phyloP scores from a whole-genome alignment of 2,888 invertebrate species.

The Apantesis nais region DNA sequence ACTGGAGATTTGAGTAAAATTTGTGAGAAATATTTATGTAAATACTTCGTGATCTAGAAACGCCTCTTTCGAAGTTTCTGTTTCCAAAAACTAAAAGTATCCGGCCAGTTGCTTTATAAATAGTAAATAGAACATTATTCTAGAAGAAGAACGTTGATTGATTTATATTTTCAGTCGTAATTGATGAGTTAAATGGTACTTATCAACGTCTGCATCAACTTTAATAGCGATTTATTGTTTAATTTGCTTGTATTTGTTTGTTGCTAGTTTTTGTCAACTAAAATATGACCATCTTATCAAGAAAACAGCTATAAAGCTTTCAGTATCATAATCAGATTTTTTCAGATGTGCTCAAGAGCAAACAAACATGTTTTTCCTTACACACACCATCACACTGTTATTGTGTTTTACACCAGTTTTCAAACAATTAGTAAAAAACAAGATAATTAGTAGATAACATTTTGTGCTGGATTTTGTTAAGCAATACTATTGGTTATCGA shows the following conservation, averaged over 20 bases:
- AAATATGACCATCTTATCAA: background rate
- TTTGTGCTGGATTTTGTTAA: too few relatives aligned
- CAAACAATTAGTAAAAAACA: too few relatives aligned
- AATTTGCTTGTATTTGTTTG: background rate
- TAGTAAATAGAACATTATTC: background rate
- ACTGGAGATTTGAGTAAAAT: background rate
- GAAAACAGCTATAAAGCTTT: background rate
- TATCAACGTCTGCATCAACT: constrained; percentile 10
- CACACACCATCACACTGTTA: background rate
- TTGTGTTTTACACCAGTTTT: background rate
- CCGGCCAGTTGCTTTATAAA: background rate
- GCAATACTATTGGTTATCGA: too few relatives aligned
- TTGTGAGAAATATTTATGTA: background rate
- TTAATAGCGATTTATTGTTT: constrained; percentile 16
- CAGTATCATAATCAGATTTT: background rate
- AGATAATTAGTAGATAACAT: background rate
- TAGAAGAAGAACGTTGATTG: constrained; percentile 1
- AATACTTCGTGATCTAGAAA: background rate
- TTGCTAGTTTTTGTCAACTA: background rate
- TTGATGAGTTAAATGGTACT: constrained; percentile 14
- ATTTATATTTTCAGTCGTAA: constrained; percentile 18
- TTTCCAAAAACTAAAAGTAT: background rate
- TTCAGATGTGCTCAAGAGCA: background rate
- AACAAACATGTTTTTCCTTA: background rate
- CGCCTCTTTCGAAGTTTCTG: background rate